Evolutionary conservation across 2,888 invertebrate species (phyloP).

Genomic region (Belgica antarctica): DNA sequence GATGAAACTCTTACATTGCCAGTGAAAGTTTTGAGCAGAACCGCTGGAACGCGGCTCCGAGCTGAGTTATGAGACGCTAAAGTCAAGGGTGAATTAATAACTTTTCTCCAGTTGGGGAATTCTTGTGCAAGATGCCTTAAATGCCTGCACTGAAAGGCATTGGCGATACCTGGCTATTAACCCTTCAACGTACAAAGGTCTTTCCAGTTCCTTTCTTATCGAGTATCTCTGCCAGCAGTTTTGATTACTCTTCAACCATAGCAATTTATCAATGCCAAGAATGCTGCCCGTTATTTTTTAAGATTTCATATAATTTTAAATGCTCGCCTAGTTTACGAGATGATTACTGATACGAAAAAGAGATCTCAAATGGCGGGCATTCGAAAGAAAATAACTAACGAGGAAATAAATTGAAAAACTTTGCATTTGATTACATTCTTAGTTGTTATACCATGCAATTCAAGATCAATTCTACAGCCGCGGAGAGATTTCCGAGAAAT

Average conservation of each 20-base stretch:
- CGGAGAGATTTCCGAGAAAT: background rate
- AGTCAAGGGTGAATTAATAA: background rate
- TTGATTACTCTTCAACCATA: constrained; percentile 20
- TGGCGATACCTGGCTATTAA: background rate
- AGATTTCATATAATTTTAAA: constrained; percentile 30
- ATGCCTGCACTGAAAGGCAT: background rate
- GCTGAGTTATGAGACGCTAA: background rate
- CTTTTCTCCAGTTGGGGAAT: background rate
- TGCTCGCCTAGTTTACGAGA: constrained; percentile 22
- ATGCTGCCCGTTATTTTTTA: constrained; percentile 21
- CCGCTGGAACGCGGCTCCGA: background rate
- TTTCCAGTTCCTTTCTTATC: constrained; percentile 15
- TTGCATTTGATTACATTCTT: constrained; percentile 15
- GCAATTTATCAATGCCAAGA: constrained; percentile 25
- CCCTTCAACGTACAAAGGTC: constrained; percentile 3
- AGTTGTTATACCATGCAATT: background rate
- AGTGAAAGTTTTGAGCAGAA: constrained; percentile 13
- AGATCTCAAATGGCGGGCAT: background rate
- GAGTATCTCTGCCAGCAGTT: constrained; percentile 2
- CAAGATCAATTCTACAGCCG: background rate
- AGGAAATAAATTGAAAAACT: constrained; percentile 35
- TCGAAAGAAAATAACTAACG: constrained; percentile 34
- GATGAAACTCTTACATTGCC: background rate
- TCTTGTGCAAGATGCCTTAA: background rate
- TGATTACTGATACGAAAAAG: constrained; percentile 7